Base-by-base conservation (phyloP, 2,113 vertebrate species). In the Calcarius ornatus region DNA sequence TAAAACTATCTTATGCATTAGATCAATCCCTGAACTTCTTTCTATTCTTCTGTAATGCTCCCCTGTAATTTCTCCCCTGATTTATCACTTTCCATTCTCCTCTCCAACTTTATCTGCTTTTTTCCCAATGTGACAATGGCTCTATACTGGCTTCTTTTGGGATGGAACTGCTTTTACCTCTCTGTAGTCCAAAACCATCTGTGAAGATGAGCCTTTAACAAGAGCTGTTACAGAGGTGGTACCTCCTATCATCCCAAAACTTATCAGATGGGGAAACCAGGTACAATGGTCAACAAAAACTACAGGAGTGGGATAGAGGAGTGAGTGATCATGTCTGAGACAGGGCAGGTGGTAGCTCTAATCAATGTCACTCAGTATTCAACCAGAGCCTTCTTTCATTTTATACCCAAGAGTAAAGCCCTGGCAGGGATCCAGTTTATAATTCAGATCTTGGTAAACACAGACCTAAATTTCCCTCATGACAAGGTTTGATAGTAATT, bases 401-500 rank as follows among this genome's bases (percentile, higher is more conserved):
- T 87, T 86, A 73, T 90, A 88, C 89, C 69, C 92, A 84, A 92
- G 78, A 96, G 91, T 59, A 95, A 92, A 88, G 47, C 22, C 68
- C 77, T 95, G 95, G 90, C 90, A 73, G 43, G 28, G 61, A 61
- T 84, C 85, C 85, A 86, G 68, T 72, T 90, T 81, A 71, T 86
- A 95, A 89, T 75, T 95, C 90, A 79, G 69, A 71, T 88, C 80
- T 81, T 84, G 57, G 72, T 94, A 95, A 93, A 91, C 86, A 81
- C 59, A 76, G 77, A 86, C 80, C 69, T 81, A 68, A 76, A 84
- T 84, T 90, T 89, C 94, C 69, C 80, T 86, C 81, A 20, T 54
- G 69, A 92, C 85, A 93, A 88, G 82, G 90, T 95, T 96, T 2
- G 5, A 65, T 95, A 91, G 82, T 92, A 88, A 95, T 95, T 92